Evolutionary conservation across 2,797 vertebrate genomes (phyloP).

Genomic region (Hapalemur alaotrensis): DNA sequence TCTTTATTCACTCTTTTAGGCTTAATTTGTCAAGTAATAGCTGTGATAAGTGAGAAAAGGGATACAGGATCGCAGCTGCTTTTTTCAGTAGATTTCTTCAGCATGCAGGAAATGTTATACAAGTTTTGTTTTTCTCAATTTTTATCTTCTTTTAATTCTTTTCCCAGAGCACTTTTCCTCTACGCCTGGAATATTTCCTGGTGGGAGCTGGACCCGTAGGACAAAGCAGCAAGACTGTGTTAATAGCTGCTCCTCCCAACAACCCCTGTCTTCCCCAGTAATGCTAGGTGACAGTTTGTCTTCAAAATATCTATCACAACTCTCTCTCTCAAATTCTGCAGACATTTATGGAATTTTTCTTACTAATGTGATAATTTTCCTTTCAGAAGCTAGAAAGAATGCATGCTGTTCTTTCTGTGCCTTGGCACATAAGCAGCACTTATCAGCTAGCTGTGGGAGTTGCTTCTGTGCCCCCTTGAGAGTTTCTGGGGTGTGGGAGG

Average conservation of each 20-base stretch:
- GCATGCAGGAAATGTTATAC: background rate
- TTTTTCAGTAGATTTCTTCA: background rate
- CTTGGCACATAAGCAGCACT: background rate
- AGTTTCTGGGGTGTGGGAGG: background rate
- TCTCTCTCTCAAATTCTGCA: background rate
- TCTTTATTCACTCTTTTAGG: background rate
- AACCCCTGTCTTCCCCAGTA: background rate
- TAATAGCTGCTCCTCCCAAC: too few relatives aligned
- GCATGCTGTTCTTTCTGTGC: background rate
- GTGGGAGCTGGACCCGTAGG: background rate
- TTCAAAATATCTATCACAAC: background rate
- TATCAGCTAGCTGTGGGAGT: background rate
- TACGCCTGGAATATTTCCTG: background rate
- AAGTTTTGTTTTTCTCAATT: background rate
- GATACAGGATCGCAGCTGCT: too few relatives aligned
- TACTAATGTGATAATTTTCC: background rate
- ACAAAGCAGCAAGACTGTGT: background rate
- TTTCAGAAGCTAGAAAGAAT: background rate
- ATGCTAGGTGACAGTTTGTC: background rate
- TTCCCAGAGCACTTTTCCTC: background rate
- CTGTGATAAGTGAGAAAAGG: background rate
- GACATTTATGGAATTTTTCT: background rate
- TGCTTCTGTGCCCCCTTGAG: background rate
- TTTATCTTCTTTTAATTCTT: background rate
- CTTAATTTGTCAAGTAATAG: background rate